Evolutionary conservation across 2,888 invertebrate species (phyloP), one percentile per base, ranked within the genome.

Genomic region (Rhagophthalmus giganteus): DNA sequence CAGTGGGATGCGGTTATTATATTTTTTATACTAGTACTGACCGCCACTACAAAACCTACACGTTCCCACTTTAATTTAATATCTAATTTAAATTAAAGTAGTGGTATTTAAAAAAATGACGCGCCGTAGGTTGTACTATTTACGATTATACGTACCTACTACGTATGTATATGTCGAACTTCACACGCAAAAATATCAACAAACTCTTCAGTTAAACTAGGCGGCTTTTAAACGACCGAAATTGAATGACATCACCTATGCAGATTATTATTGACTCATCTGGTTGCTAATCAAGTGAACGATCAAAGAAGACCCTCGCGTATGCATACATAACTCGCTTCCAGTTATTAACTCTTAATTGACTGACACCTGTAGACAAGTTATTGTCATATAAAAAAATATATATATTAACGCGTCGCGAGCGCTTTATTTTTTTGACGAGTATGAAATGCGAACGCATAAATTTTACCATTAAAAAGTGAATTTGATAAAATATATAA

Each of bases 231-330:
- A 42, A 42, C 27, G 33, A 11, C 8, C 28, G 3, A n/a, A 44
- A 44, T 28, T 20, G 35, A 44, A 24, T 44, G 44, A 44, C 35
- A 35, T 44, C 44, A 44, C 30, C 35, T 35, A 44, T 44, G 35
- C 35, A 44, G 34, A 44, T 44, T 44, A 44, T 9, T 44, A 35
- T 44, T 35, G 44, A 35, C 34, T 34, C 34, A 42, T 42, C 25
- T 33, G 20, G 27, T 15, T 7, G 27, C 34, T 42, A 42, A 44
- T 44, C 28, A 44, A 44, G 12, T 35, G 28, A 28, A 10, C 34
- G 33, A 33, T 30, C 44, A 44, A 44, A 27, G 35, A 28, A 34
- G 35, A 10, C 44, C 35, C 28, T 12, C 30, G 24, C 25, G 25
- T 2, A 37, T 11, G 9, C 12, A n/a, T n/a, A n/a, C n/a, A n/a